These are phyloP conservation scores for Agrochola macilenta DNA, from an alignment of 2,888 invertebrate genomes.

Conservation along the genomic window DNA sequence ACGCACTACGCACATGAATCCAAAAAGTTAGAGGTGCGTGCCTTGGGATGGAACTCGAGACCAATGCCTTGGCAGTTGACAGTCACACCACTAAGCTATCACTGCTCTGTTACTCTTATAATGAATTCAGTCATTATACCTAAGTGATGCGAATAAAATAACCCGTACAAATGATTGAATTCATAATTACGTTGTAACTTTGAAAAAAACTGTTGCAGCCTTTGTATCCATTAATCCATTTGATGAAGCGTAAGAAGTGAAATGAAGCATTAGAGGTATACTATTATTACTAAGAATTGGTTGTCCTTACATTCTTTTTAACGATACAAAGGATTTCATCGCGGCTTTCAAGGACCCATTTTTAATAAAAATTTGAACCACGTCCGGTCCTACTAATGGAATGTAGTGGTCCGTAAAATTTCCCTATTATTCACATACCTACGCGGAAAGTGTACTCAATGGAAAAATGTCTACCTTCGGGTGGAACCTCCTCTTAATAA, in stretches of 20 bases:
- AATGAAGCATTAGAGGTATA: background rate
- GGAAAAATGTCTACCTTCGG: constrained; percentile 18
- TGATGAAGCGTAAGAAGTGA: too few species aligned
- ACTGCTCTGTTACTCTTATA: background rate
- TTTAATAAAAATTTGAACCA: constrained; percentile 41
- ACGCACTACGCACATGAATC: too few species aligned
- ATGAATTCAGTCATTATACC: background rate
- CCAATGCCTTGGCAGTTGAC: too few species aligned
- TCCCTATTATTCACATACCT: constrained; percentile 48
- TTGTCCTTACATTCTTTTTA: background rate
- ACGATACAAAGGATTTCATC: constrained; percentile 4
- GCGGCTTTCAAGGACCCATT: constrained; percentile 17
- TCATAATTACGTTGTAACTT: background rate
- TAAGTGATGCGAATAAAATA: background rate
- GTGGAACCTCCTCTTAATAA: constrained; percentile 13
- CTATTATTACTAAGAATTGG: background rate
- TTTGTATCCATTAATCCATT: background rate
- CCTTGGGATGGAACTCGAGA: too few species aligned
- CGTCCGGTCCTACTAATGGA: constrained; percentile 46
- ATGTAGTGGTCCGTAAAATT: constrained; percentile 48
- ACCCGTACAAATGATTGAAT: background rate
- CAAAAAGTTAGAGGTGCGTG: too few species aligned
- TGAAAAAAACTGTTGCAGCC: background rate
- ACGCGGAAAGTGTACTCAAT: constrained; percentile 23
- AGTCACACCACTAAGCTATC: too few species aligned